These are phyloP conservation scores for Actinia equina DNA, from an alignment of 64 coral and sea anemone genomes.

Conservation along the genomic window DNA sequence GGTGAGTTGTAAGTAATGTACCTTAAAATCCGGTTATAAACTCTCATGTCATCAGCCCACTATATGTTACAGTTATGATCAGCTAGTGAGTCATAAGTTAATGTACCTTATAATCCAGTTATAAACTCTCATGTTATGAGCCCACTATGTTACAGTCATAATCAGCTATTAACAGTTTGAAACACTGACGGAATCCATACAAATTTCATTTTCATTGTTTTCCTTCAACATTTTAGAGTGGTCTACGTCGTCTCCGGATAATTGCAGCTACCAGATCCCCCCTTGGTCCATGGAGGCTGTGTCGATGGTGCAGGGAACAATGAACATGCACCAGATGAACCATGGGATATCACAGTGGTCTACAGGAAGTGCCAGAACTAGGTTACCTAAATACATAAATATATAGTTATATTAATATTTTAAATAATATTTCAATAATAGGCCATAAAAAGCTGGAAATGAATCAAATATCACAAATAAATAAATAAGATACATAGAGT, in stretches of 20 bases:
- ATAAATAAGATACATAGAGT: too few relatives aligned
- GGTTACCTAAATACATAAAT: not conserved
- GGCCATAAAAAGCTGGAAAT: too few relatives aligned
- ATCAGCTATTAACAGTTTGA: not conserved
- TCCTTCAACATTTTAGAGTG: not conserved
- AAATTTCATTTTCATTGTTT: not conserved
- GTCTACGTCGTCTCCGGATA: conserved; percentile 38
- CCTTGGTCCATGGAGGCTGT: conserved; percentile 18
- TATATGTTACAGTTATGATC: too few relatives aligned
- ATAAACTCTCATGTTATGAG: too few relatives aligned
- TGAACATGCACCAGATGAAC: not conserved
- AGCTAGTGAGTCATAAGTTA: not conserved
- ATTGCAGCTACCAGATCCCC: not conserved
- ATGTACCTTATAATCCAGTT: not conserved
- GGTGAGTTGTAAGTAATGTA: not conserved
- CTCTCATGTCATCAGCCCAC: too few relatives aligned
- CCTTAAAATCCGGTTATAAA: not conserved
- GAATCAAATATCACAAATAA: too few relatives aligned
- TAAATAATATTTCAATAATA: too few relatives aligned
- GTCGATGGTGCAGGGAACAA: not conserved
- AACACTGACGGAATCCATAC: not conserved
- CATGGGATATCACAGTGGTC: conserved; percentile 27
- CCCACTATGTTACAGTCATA: too few relatives aligned
- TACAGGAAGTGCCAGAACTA: not conserved
- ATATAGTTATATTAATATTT: too few relatives aligned